Evolutionary conservation across 2,888 invertebrate genomes (phyloP).

Genomic region (Danaus chrysippus): DNA sequence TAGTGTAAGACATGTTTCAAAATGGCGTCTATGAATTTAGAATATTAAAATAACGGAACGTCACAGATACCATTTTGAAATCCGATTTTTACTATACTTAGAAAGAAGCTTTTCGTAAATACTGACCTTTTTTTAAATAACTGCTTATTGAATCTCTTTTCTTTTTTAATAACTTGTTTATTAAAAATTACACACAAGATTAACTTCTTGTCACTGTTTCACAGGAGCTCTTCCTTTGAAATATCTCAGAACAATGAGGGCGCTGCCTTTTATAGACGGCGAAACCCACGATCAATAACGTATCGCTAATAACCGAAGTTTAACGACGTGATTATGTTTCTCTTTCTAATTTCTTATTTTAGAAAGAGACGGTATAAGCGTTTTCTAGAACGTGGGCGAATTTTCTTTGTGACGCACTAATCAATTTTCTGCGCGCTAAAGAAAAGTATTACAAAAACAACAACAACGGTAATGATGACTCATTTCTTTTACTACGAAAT

Average conservation of each 20-base stretch:
- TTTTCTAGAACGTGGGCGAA: conserved; percentile 50
- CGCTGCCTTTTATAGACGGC: conserved; percentile 24
- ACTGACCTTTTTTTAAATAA: background rate
- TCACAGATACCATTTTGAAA: no score
- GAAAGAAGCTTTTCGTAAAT: background rate
- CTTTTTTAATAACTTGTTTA: background rate
- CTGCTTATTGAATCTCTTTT: background rate
- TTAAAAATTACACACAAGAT: background rate
- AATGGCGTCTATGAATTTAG: no score
- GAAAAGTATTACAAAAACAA: background rate
- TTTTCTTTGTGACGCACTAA: conserved; percentile 46
- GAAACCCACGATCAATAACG: conserved; percentile 31
- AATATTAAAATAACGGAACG: no score
- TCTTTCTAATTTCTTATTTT: conserved; percentile 32
- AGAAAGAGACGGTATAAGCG: conserved; percentile 33
- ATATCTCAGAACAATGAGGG: background rate
- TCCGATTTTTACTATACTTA: no score
- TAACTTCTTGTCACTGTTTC: background rate
- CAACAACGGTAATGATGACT: conserved; percentile 10
- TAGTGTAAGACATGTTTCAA: no score
- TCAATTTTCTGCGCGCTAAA: background rate
- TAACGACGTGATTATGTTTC: conserved; percentile 37
- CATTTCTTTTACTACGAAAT: conserved; percentile 9
- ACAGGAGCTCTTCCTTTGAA: background rate
- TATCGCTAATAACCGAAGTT: conserved; percentile 35